Base-by-base conservation (phyloP, 1,140 invertebrate species). In the Brevipalpus yothersi region DNA sequence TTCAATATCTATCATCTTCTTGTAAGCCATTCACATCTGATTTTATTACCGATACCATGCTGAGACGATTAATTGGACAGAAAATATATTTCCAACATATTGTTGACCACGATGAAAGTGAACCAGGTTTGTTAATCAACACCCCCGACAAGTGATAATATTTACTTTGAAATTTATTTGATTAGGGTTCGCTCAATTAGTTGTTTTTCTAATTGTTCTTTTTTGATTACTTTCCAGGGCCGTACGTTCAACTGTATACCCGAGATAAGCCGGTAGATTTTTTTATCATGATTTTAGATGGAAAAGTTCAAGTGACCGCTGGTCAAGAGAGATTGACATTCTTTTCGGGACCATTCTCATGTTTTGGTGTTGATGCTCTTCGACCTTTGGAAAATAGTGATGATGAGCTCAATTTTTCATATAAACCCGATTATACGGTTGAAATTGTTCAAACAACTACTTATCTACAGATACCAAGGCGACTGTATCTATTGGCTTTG, bases 301-400 rank as follows among this genome's bases (percentile, higher is more conserved):
- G 89, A 62, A 63, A 61, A 41, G 78, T 85, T 13, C 84, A 87
- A 82, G 84, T 15, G 72, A 88, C 31, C 77, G 77, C 19, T 79
- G 81, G 67, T 0, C 77, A 79, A 61, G 88, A 92, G 71, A 85
- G 84, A 69, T 74, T 95, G 60, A 76, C 83, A 39, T 96, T 93
- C 71, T 88, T 93, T 69, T 83, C 83, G 63, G 91, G 92, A 4
- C 89, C 91, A 5, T 96, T 96, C 72, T 89, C 86, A 0, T 92
- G 83, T 72, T 96, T 94, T 72, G 91, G 92, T 39, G 79, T 81
- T 9, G 84, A 91, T 70, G 73, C 73, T 39, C 67, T 31, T 31
- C 31, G 78, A 8, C 64, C 23, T 57, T 5, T 31, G 31, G 31
- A 31, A 31, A 31, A 31, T 31, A 3, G 31, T 31, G 31, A 31